phyloP scores from a whole-genome alignment of 2,797 vertebrate genomes.

The Chiloscyllium punctatum region DNA sequence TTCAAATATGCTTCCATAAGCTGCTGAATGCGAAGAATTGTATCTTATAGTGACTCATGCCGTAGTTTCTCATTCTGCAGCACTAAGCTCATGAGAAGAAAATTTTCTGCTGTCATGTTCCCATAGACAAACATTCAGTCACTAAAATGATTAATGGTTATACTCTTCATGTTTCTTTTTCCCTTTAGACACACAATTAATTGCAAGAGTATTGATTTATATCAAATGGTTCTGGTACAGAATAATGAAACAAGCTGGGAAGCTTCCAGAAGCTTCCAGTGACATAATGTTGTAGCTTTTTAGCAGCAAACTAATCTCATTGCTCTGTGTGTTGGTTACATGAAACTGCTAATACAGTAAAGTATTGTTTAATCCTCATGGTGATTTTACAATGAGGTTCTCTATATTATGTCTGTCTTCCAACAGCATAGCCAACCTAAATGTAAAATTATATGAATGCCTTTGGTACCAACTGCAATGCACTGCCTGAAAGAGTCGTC shows the following conservation, averaged over 20 bases:
- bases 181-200: background rate
- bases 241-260: background rate
- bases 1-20: constrained; percentile 1
- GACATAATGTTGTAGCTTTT: background rate
- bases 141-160: background rate
- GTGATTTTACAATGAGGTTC: background rate
- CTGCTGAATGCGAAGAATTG: background rate
- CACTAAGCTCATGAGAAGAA: background rate
- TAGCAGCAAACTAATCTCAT: background rate
- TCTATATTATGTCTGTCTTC: background rate
- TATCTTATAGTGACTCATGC: background rate
- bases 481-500: background rate
- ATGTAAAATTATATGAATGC: background rate
- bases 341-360: background rate
- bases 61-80: background rate
- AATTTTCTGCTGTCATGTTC: background rate
- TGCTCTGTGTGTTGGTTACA: background rate
- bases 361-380: background rate
- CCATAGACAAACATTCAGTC: background rate
- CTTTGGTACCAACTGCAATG: background rate
- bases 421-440: background rate
- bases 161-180: background rate
- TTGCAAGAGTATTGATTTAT: background rate
- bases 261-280: background rate
- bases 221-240: background rate